These are phyloP conservation scores for Acestrorhynchus altus DNA, from an alignment of 2,797 vertebrate species.

Conservation along the genomic window DNA sequence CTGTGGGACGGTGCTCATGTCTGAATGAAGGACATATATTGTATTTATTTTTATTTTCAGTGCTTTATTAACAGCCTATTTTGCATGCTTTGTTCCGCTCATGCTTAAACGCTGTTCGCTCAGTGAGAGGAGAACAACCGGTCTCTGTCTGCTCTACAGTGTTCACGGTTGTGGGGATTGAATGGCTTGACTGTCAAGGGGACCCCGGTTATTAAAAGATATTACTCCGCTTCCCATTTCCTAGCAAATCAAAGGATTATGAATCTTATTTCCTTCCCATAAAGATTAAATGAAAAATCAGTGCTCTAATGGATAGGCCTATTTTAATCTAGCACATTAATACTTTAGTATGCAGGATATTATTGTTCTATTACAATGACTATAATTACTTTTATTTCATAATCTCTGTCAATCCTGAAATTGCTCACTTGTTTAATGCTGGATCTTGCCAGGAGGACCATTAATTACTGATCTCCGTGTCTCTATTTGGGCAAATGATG, in stretches of 20 bases:
- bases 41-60: neutral
- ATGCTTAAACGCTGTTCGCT: constrained; percentile 16
- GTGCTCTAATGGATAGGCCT: constrained; percentile 84
- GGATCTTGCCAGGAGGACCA: constrained; percentile 69
- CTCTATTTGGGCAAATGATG: constrained; percentile 30
- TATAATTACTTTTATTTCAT: constrained; percentile 88
- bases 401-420: constrained; percentile 83
- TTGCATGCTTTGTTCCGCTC: constrained; percentile 3
- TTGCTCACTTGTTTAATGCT: constrained; percentile 78
- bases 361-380: constrained; percentile 87
- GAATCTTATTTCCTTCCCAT: constrained; percentile 84
- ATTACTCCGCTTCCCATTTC: constrained; percentile 80
- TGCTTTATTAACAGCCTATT: neutral
- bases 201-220: constrained; percentile 79
- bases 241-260: constrained; percentile 80
- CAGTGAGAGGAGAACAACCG: constrained; percentile 10
- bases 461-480: constrained; percentile 66
- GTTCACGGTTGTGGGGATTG: constrained; percentile 58
- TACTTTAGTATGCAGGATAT: constrained; percentile 88
- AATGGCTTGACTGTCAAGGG: constrained; percentile 71
- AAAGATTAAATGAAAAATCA: constrained; percentile 83
- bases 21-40: neutral
- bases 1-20: too few species aligned
- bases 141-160: constrained; percentile 35
- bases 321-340: constrained; percentile 86